Evolutionary conservation across 2,113 vertebrate genomes (phyloP), one percentile per base, ranked within the genome.

Genomic region (Prunella himalayana): DNA sequence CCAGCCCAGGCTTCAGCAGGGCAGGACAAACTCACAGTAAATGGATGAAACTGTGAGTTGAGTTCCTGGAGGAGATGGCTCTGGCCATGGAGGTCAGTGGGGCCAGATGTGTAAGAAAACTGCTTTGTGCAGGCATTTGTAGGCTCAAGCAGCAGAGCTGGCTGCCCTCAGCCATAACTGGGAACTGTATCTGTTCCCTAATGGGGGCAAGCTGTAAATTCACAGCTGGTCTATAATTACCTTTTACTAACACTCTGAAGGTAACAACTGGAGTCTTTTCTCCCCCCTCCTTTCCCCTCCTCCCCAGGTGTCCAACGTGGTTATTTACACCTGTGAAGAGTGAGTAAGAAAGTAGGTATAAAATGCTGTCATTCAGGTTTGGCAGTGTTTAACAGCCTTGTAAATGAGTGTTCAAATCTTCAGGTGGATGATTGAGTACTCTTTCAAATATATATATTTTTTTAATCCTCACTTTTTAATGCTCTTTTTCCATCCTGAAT

Each of bases 301-400:
- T 83, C 50, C 50, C 30, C 79, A 88, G 75, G 39, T 95, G 90
- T 93, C 82, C 90, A 88, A 8, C 10, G 44, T 95, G 68, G 85
- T 95, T 94, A 77, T 95, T 92, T 95, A 35, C 68, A 95, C 76
- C 85, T 93, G 88, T 49, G 71, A 92, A 45, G 86, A 93, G 37
- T 80, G 50, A 95, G 44, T 68, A 70, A 82, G 79, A 92, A 94
- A 95, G 73, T 4, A 72, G 66, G 82, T 84, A 69, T 95, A 95
- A 96, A 97, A 97, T 95, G 90, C 82, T 94, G 88, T 65, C 57
- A 37, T 94, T 95, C 94, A 92, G 94, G 94, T 96, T 96, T 97
- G 88, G 79, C 79, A 66, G 82, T 92, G 44, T 91, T 96, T 71
- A 81, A 88, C 68, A 59, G 7, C 54, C 59, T 90, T 72, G 90